Evolutionary conservation across 1,140 invertebrate species (phyloP).

Genomic region (Drosophila prosaltans): DNA sequence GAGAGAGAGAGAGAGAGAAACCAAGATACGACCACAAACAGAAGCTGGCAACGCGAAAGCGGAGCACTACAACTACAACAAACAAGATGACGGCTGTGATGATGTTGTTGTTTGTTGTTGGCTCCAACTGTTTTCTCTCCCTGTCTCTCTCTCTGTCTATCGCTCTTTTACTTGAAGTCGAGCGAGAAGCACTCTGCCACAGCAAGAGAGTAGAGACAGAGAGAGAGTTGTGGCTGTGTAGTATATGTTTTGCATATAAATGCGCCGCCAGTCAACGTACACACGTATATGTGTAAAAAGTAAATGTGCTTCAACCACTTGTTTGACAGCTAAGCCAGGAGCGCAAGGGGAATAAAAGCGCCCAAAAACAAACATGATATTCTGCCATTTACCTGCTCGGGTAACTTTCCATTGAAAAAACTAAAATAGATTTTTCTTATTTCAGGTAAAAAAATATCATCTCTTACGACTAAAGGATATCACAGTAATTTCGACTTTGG

Average conservation of each 20-base stretch:
- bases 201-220: conserved; percentile 11
- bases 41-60: conserved; percentile 53
- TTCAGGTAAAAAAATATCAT: too few species aligned
- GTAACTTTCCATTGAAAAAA: too few species aligned
- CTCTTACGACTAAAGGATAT: too few species aligned
- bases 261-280: conserved; percentile 41
- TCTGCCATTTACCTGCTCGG: too few species aligned
- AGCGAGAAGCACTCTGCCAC: neutral
- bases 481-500: too few species aligned
- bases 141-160: neutral
- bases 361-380: too few species aligned
- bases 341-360: neutral
- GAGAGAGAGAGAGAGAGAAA: neutral
- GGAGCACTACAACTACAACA: conserved; percentile 27
- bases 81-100: conserved; percentile 47
- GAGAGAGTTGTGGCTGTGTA: conserved; percentile 21
- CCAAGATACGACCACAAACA: conserved; percentile 14
- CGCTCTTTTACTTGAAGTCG: neutral
- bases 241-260: conserved; percentile 70
- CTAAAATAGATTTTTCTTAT: too few species aligned
- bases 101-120: conserved; percentile 21
- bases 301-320: conserved; percentile 60
- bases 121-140: conserved; percentile 14
- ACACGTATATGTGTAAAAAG: conserved; percentile 31
- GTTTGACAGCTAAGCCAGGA: conserved; percentile 56